Conservation (phyloP, 2,888 invertebrate species). For the Lingula anatina region DNA sequence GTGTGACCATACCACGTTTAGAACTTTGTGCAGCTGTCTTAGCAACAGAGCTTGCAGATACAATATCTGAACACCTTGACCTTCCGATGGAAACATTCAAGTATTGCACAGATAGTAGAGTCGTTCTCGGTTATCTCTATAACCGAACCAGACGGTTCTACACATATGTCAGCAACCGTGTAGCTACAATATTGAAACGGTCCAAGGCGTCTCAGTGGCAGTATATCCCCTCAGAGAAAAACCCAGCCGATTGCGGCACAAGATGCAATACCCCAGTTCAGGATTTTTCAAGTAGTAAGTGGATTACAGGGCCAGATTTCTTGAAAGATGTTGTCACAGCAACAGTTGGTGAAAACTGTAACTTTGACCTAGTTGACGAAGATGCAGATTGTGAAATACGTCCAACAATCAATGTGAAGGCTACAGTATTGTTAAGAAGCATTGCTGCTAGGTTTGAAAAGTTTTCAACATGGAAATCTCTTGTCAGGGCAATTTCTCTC, state of each 20-base stretch:
- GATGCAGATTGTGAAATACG: not conserved
- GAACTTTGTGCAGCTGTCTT: constrained; percentile 11
- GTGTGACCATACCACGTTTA: constrained; percentile 11
- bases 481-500: not conserved
- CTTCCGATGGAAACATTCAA: not conserved
- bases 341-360: not conserved
- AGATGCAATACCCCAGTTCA: not conserved
- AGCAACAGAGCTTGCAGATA: constrained; percentile 20
- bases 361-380: not conserved
- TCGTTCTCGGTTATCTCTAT: constrained; percentile 1
- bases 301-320: no score
- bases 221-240: constrained; percentile 3
- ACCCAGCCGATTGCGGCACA: constrained; percentile 6
- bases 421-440: not conserved
- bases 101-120: constrained; percentile 1
- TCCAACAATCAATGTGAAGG: not conserved
- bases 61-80: not conserved
- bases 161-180: constrained; percentile 8
- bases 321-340: no score
- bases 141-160: constrained; percentile 7
- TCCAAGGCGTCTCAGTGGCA: constrained; percentile 5
- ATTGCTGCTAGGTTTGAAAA: no score
- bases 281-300: no score
- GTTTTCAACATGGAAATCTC: not conserved
- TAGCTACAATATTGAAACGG: constrained; percentile 5